Evolutionary conservation across 2,888 invertebrate genomes (phyloP).

Genomic region (Stratiomys singularior): DNA sequence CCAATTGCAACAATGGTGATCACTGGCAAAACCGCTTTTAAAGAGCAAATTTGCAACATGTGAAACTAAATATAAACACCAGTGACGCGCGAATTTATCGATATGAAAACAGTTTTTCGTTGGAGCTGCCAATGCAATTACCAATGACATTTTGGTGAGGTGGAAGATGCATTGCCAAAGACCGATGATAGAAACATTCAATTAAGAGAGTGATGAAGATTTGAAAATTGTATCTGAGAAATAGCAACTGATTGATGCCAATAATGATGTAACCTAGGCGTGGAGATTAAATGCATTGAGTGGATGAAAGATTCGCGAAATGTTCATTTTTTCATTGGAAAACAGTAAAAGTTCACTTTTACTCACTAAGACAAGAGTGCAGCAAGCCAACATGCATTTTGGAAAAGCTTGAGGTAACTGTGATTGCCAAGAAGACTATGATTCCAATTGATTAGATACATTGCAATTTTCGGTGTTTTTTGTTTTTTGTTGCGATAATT

Average conservation of each 20-base stretch:
- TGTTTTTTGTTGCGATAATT: too few relatives aligned
- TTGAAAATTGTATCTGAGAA: not conserved
- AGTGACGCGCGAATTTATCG: not conserved
- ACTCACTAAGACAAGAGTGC: too few relatives aligned
- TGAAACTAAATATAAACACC: not conserved
- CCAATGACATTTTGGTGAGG: slow-evolving; percentile 3
- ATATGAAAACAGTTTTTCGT: slow-evolving; percentile 17
- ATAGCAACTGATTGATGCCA: not conserved
- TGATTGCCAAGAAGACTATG: too few relatives aligned
- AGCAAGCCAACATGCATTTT: too few relatives aligned
- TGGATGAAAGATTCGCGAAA: too few relatives aligned
- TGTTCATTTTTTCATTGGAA: too few relatives aligned
- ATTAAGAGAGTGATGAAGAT: slow-evolving; percentile 5
- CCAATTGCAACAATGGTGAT: slow-evolving; percentile 38
- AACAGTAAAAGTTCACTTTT: too few relatives aligned
- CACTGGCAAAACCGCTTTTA: slow-evolving; percentile 29
- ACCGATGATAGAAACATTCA: not conserved
- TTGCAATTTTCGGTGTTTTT: too few relatives aligned
- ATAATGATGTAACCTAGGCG: too few relatives aligned
- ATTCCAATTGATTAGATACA: too few relatives aligned
- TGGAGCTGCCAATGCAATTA: not conserved
- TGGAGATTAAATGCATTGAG: too few relatives aligned
- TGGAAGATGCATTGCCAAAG: slow-evolving; percentile 21
- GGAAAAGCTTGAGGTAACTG: too few relatives aligned
- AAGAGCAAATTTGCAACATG: slow-evolving; percentile 17